phyloP scores from a whole-genome alignment of 1,140 invertebrate genomes.

The Scaptomyza pallida region DNA sequence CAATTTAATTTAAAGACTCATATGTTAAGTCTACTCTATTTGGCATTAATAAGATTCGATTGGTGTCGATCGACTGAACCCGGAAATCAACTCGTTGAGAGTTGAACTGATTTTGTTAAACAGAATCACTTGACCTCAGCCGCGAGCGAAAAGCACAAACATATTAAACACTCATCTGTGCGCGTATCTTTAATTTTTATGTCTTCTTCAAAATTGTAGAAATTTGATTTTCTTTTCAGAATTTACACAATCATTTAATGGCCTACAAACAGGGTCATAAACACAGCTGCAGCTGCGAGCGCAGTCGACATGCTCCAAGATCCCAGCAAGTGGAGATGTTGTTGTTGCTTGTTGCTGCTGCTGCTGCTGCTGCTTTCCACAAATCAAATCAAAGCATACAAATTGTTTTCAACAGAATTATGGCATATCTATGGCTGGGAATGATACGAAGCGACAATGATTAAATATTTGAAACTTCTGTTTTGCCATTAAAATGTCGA shows the following conservation, averaged over 20 bases:
- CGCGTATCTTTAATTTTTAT: slow-evolving; percentile 52
- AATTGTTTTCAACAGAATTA: slow-evolving; percentile 79
- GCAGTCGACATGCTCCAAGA: slow-evolving; percentile 8
- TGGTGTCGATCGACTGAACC: no score
- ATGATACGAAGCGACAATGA: slow-evolving; percentile 68
- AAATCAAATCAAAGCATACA: slow-evolving; percentile 73
- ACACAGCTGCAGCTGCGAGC: slow-evolving; percentile 44
- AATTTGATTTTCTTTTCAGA: slow-evolving; percentile 67
- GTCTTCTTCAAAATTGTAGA: slow-evolving; percentile 48
- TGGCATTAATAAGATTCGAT: no score
- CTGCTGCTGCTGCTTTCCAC: slow-evolving; percentile 11
- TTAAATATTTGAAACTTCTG: slow-evolving; percentile 76
- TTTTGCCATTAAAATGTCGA: slow-evolving; percentile 49
- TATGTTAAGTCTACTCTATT: not conserved
- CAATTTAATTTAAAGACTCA: no score
- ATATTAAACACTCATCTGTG: slow-evolving; percentile 24
- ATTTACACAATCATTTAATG: slow-evolving; percentile 78
- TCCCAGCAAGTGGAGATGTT: slow-evolving; percentile 11
- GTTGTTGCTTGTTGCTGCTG: slow-evolving; percentile 2
- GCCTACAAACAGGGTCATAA: slow-evolving; percentile 58
- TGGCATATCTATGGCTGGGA: slow-evolving; percentile 62
- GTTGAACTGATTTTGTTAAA: not conserved
- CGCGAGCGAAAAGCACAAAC: not conserved
- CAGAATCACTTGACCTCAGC: slow-evolving; percentile 10
- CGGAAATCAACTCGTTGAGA: not conserved